Conservation (phyloP, 2,113 vertebrate genomes). For the Noturus placidus region DNA sequence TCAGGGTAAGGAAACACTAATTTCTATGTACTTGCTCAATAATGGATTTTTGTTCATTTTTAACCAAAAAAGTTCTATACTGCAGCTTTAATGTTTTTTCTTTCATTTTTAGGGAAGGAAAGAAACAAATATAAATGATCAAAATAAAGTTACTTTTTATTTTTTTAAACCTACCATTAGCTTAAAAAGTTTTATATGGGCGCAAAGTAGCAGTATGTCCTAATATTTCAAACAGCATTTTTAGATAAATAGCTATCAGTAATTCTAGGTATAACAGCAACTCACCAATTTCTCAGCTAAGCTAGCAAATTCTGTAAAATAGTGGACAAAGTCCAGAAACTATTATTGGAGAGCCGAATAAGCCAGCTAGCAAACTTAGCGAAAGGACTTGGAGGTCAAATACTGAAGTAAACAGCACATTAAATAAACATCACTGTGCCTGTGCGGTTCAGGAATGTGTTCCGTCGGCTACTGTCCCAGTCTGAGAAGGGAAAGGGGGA, state of each 20-base stretch:
- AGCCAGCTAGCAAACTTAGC: background rate
- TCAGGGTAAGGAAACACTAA: no score
- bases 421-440: background rate
- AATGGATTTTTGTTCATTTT: no score
- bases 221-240: background rate
- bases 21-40: no score
- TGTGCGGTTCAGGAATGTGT: constrained; percentile 69
- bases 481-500: constrained; percentile 75
- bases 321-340: background rate
- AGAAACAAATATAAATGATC: background rate
- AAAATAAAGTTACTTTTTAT: background rate
- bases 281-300: background rate
- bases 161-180: background rate
- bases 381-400: background rate
- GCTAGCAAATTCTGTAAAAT: background rate
- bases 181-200: background rate
- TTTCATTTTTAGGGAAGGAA: background rate
- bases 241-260: background rate
- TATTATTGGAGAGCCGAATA: background rate
- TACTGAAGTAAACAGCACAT: background rate
- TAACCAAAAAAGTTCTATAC: no score
- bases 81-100: no score
- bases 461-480: constrained; percentile 76
- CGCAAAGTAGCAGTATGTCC: background rate
- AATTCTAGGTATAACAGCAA: background rate